Percentiles rank a stretch among this genome's conserved stretches.
These are phyloP conservation scores for Canis aureus DNA, from an alignment of 2,113 vertebrate species.

Conservation along the genomic window DNA sequence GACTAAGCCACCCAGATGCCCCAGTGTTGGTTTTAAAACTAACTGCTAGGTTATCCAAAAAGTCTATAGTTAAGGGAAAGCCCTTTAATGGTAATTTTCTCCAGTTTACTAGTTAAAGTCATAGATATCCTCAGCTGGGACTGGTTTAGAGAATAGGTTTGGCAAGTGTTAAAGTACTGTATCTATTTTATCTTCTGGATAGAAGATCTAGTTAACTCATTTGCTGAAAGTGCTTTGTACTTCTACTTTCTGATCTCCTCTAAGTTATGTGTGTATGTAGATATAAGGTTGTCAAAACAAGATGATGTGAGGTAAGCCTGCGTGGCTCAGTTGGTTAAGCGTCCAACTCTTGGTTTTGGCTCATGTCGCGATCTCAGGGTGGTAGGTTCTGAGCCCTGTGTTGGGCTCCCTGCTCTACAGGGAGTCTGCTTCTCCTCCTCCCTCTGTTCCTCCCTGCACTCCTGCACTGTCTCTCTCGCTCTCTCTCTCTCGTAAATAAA, in stretches of 20 bases:
- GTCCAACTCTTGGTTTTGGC: neutral
- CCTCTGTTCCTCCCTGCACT: neutral
- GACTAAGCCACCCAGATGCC: too few relatives aligned
- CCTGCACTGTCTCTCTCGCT: accelerated
- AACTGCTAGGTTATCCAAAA: neutral
- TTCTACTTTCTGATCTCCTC: neutral
- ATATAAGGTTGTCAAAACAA: neutral
- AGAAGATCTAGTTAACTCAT: neutral
- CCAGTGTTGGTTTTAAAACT: conserved; percentile 20
- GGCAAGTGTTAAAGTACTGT: neutral
- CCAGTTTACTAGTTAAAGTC: neutral
- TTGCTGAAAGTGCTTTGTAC: neutral
- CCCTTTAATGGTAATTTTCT: conserved; percentile 29
- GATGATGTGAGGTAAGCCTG: neutral
- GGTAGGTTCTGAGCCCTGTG: neutral
- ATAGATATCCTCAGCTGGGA: neutral
- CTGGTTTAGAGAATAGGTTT: conserved; percentile 39
- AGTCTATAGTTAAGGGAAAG: neutral
- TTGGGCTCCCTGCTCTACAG: neutral
- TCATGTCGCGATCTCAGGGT: neutral
- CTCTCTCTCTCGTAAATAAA: neutral
- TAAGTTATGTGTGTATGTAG: neutral
- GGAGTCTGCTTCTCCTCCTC: neutral
- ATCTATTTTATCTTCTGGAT: neutral
- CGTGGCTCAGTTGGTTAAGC: neutral